Base-by-base conservation (phyloP, 2,888 invertebrate genomes). In the Agrochola lychnidis region DNA sequence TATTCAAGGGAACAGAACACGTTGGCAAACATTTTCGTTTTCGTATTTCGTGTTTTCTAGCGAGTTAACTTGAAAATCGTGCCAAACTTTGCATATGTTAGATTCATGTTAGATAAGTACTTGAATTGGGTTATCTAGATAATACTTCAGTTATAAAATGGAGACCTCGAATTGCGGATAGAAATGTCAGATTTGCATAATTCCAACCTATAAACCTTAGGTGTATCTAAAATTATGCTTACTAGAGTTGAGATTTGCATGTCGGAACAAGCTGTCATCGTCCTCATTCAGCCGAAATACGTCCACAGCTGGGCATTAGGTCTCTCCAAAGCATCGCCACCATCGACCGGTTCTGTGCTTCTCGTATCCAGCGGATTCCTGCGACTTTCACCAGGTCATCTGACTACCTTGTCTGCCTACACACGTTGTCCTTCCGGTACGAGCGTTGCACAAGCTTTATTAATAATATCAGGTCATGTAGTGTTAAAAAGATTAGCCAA, bases 1-100 rank as follows among this genome's bases (percentile, higher is more conserved):
- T 81, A 51, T 59, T 25, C 36, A 42, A 40, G 25, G 63, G 14
- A 82, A 78, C 53, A 48, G 45, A 48, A 71, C 5, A 64, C 22
- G 36, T 66, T 78, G 83, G 79, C 69, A 83, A 72, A 83, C 42
- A 83, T 81, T 78, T 45, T 59, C 30, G 62, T 63, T 56, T 67
- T 40, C 56, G 40, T 51, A 57, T 76, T 64, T 53, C 22, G 56
- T 77, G 51, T 69, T 68, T 79, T 66, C 48, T 59, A 57, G 25
- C 25, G 4, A 51, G 57, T 64, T 78, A 56, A 69, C 63, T 69
- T 83, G 61, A 69, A 48, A 72, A 56, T 69, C 68, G 79, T 78
- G 79, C 81, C 81, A 83, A 78, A 61, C 51, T 69, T 83, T 78
- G 68, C 64, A 59, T 72, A 81, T 53, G 57, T 64, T 78, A 71